A percentile compares a stretch with the other conserved stretches of the same genome.
These are phyloP conservation scores for Toxonevra muliebris DNA, from an alignment of 2,888 invertebrate species.

Conservation along the genomic window DNA sequence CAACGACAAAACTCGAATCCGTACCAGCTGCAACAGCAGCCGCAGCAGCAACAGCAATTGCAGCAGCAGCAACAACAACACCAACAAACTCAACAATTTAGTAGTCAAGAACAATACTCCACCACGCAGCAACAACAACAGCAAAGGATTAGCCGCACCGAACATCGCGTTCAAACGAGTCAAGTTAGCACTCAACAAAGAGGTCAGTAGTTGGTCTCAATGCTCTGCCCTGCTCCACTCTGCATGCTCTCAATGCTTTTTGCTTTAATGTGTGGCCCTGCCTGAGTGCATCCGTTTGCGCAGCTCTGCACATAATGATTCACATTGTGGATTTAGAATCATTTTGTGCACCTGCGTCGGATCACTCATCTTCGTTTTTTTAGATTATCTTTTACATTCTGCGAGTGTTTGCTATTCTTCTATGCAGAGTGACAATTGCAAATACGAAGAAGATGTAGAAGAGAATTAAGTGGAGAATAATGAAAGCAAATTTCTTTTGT, in stretches of 20 bases:
- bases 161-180: constrained; percentile 78
- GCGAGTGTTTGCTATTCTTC: background rate
- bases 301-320: constrained; percentile 47
- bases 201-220: constrained; percentile 68
- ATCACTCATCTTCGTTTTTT: background rate
- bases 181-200: constrained; percentile 80
- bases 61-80: constrained; percentile 50
- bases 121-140: constrained; percentile 67
- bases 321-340: constrained; percentile 55
- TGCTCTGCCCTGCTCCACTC: background rate
- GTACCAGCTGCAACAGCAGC: constrained; percentile 69
- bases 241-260: background rate
- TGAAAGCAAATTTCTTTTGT: background rate
- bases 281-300: background rate
- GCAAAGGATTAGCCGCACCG: constrained; percentile 74
- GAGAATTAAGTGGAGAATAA: no score
- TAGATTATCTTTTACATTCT: no score
- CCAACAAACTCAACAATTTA: constrained; percentile 62
- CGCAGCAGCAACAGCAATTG: constrained; percentile 68
- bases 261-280: background rate
- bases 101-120: constrained; percentile 68
- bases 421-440: no score
- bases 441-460: no score
- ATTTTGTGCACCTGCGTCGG: constrained; percentile 39
- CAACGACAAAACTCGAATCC: constrained; percentile 74